phyloP scores from a whole-genome alignment of 2,888 invertebrate species.

The Coronaproctus castanopsis region DNA sequence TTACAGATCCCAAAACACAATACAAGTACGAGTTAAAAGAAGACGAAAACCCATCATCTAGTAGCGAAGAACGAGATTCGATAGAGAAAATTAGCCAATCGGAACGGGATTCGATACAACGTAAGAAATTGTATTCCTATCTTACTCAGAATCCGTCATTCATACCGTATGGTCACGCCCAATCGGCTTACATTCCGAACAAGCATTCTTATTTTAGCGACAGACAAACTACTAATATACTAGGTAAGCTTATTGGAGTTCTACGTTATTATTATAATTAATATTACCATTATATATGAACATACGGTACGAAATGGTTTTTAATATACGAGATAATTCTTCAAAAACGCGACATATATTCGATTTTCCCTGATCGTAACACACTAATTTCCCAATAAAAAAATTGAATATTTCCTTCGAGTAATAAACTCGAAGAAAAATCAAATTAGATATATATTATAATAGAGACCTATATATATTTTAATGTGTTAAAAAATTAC shows the following conservation, averaged over 20 bases:
- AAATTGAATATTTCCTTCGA: too few relatives aligned
- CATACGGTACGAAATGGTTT: too few relatives aligned
- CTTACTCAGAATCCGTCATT: slow-evolving; percentile 9
- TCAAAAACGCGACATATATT: too few relatives aligned
- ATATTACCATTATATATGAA: background rate
- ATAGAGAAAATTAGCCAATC: background rate
- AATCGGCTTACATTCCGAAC: slow-evolving; percentile 1
- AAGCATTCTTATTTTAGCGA: background rate
- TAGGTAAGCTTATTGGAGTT: slow-evolving; percentile 1
- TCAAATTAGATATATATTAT: too few relatives aligned
- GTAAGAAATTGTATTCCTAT: slow-evolving; percentile 7
- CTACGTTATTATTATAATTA: background rate
- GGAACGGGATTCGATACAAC: slow-evolving; percentile 2
- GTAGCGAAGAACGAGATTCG: background rate
- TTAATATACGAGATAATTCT: too few relatives aligned
- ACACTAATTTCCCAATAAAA: too few relatives aligned
- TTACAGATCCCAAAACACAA: background rate
- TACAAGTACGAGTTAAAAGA: background rate
- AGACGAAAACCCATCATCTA: background rate
- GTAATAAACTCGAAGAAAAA: too few relatives aligned
- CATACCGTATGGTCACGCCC: slow-evolving; percentile 9
- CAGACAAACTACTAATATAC: slow-evolving; percentile 1
- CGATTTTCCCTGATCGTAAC: too few relatives aligned
- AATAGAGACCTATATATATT: too few relatives aligned
- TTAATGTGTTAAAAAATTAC: too few relatives aligned